These are phyloP conservation scores for Orthonyx spaldingii DNA, from an alignment of 2,113 vertebrate genomes.

Conservation along the genomic window DNA sequence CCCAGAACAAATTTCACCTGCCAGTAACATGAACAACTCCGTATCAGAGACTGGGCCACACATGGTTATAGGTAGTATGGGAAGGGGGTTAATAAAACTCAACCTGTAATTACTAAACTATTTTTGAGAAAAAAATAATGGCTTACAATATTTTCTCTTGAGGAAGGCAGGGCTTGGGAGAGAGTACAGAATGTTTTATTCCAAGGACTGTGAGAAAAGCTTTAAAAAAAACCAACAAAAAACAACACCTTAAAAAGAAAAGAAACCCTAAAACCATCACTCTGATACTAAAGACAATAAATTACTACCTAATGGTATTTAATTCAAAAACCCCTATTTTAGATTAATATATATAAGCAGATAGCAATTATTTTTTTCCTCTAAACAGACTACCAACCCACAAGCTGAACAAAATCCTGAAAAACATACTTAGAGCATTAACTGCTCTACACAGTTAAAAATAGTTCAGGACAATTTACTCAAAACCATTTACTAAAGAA, in stretches of 20 bases:
- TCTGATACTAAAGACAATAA: neutral
- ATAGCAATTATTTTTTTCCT: neutral
- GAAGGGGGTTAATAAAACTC: neutral
- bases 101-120: neutral
- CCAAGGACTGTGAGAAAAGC: neutral
- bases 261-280: neutral
- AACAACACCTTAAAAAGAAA: neutral
- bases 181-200: neutral
- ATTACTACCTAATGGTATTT: neutral
- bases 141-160: neutral
- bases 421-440: neutral
- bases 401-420: neutral
- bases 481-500: constrained; percentile 22
- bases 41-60: neutral
- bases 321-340: neutral
- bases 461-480: neutral
- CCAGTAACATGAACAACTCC: neutral
- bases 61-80: neutral
- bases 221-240: neutral
- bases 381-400: neutral
- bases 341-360: neutral
- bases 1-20: neutral
- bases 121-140: neutral
- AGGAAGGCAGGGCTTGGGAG: neutral
- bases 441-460: neutral